These are phyloP conservation scores for Neuroterus valhalla DNA, from an alignment of 1,140 invertebrate species.

Conservation along the genomic window DNA sequence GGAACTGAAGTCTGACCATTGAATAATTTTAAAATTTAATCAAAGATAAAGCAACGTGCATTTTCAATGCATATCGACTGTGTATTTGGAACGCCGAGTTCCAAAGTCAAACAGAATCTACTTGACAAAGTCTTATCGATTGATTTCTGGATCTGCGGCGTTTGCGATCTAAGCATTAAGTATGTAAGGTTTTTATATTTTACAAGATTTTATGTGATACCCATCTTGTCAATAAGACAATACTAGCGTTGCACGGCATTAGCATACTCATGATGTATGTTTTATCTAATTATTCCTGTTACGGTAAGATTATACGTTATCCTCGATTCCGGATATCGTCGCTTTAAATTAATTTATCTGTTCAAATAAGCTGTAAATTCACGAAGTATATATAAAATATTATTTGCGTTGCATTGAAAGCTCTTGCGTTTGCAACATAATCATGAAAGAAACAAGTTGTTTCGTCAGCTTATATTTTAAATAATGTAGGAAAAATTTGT, in stretches of 20 bases:
- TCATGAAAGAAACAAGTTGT: too few species aligned
- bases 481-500: too few species aligned
- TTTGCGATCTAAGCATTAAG: slow-evolving; percentile 20
- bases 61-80: slow-evolving; percentile 53
- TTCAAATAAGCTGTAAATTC: too few species aligned
- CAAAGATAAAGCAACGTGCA: slow-evolving; percentile 37
- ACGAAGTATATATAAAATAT: too few species aligned
- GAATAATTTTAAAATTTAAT: neutral
- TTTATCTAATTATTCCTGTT: neutral
- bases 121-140: slow-evolving; percentile 19
- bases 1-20: slow-evolving; percentile 8
- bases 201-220: slow-evolving; percentile 63
- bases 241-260: slow-evolving; percentile 52
- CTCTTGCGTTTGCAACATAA: too few species aligned
- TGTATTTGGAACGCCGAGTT: slow-evolving; percentile 37
- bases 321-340: too few species aligned
- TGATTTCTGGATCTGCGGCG: neutral
- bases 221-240: slow-evolving; percentile 61
- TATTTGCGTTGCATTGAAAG: too few species aligned
- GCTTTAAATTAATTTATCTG: too few species aligned
- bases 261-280: slow-evolving; percentile 38
- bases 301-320: neutral
- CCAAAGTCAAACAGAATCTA: slow-evolving; percentile 29
- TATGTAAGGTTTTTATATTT: slow-evolving; percentile 48
- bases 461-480: too few species aligned